Conservation (phyloP, 2,888 invertebrate genomes). For the Dioctria linearis region DNA sequence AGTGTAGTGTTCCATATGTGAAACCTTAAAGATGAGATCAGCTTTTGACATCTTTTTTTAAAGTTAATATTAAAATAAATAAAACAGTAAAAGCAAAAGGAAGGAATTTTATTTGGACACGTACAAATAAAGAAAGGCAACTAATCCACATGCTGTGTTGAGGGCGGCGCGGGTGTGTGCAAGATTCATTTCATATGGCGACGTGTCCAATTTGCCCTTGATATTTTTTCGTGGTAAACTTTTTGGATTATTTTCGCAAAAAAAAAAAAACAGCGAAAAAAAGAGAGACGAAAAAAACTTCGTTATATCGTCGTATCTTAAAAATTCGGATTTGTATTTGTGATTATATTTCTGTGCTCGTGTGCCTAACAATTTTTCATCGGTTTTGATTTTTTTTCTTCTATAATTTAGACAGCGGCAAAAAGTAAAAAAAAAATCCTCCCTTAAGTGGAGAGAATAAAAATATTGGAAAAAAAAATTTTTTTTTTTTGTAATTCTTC, state of each 20-base stretch:
- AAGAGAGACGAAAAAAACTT: constrained; percentile 39
- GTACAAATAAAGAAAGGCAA: constrained; percentile 42
- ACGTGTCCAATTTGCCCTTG: constrained; percentile 64
- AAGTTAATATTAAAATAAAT: constrained; percentile 35
- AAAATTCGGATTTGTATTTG: constrained; percentile 48
- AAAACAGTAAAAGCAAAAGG: constrained; percentile 43
- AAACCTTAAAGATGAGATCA: constrained; percentile 54
- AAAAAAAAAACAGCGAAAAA: constrained; percentile 1
- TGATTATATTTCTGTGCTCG: constrained; percentile 43
- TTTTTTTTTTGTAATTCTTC: constrained; percentile 19
- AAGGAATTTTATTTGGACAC: constrained; percentile 24
- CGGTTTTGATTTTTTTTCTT: constrained; percentile 12
- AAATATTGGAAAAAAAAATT: constrained; percentile 14
- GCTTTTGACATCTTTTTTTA: constrained; percentile 47
- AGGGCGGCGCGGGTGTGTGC: constrained; percentile 60
- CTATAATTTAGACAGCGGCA: not conserved
- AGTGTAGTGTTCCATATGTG: constrained; percentile 20
- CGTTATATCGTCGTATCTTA: constrained; percentile 39
- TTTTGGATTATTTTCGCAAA: constrained; percentile 57
- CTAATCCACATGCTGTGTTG: constrained; percentile 49
- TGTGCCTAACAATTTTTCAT: constrained; percentile 41
- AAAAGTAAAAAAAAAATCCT: constrained; percentile 19
- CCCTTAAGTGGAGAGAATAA: constrained; percentile 3
- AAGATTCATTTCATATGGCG: constrained; percentile 60
- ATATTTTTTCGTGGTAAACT: constrained; percentile 59